Percentiles rank a stretch among this genome's conserved stretches.
Conservation (phyloP, 2,113 vertebrate species). For the Gopherus evgoodei region DNA sequence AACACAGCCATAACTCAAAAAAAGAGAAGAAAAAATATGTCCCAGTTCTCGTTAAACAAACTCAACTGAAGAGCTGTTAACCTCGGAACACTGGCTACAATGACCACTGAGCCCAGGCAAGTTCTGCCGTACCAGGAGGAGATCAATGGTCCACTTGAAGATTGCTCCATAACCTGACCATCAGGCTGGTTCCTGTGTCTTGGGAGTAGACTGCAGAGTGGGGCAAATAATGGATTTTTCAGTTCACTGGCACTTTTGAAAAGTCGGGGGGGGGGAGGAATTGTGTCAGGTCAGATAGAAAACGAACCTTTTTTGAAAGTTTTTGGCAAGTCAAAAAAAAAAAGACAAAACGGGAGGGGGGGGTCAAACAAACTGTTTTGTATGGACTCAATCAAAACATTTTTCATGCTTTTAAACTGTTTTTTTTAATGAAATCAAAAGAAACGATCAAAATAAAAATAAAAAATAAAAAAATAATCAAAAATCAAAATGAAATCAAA, state of each 20-base stretch:
- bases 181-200: not conserved
- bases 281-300: not conserved
- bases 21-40: not conserved
- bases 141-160: not conserved
- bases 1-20: not conserved
- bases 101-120: not conserved
- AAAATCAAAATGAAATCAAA: no score
- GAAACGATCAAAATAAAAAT: not conserved
- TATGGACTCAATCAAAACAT: not conserved
- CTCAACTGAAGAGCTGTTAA: not conserved
- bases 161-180: not conserved
- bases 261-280: not conserved
- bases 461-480: no score
- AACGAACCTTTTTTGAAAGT: not conserved
- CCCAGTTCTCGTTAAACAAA: not conserved
- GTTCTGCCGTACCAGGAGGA: not conserved
- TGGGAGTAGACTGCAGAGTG: not conserved
- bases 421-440: not conserved
- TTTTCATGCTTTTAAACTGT: not conserved
- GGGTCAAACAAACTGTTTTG: not conserved
- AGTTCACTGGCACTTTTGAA: not conserved
- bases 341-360: not conserved
- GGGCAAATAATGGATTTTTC: not conserved
- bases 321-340: not conserved
- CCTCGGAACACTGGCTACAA: not conserved